These are phyloP conservation scores for Aporrectodea caliginosa DNA, from an alignment of 1,140 invertebrate genomes.

Conservation along the genomic window DNA sequence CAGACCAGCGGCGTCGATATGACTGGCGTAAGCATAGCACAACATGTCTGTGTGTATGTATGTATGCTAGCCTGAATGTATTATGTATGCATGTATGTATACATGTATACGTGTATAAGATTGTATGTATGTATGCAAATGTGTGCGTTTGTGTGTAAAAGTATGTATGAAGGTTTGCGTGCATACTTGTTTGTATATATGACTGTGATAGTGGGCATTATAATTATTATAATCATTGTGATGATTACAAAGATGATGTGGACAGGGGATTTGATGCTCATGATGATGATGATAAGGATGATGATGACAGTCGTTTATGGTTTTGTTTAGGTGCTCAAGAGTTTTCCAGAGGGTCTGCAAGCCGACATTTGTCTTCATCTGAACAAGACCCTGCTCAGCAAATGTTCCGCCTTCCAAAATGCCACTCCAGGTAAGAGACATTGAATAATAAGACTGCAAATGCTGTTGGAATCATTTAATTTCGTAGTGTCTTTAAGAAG, in stretches of 20 bases:
- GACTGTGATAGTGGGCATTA: not conserved
- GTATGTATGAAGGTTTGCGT: no score
- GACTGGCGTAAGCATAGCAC: slow-evolving; percentile 58
- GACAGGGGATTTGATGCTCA: slow-evolving; percentile 65
- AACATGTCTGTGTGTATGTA: no score
- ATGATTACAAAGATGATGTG: not conserved
- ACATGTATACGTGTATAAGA: no score
- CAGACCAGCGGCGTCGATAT: slow-evolving; percentile 97
- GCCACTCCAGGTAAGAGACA: slow-evolving; percentile 35
- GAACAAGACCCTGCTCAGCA: slow-evolving; percentile 62
- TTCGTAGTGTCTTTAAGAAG: no score
- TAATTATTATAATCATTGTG: not conserved
- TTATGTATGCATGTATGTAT: no score
- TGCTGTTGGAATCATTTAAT: no score
- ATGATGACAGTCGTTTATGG: not conserved
- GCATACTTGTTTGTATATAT: no score
- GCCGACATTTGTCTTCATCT: slow-evolving; percentile 95
- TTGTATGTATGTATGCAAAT: no score
- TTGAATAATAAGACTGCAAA: no score
- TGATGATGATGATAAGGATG: slow-evolving; percentile 52
- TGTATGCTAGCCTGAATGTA: no score
- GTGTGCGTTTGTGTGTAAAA: no score
- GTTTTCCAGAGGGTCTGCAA: slow-evolving; percentile 93
- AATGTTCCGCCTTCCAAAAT: slow-evolving; percentile 36
- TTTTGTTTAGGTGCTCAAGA: slow-evolving; percentile 69